Base-by-base conservation (phyloP, 2,888 invertebrate genomes). In the Agriopis leucophaearia region DNA sequence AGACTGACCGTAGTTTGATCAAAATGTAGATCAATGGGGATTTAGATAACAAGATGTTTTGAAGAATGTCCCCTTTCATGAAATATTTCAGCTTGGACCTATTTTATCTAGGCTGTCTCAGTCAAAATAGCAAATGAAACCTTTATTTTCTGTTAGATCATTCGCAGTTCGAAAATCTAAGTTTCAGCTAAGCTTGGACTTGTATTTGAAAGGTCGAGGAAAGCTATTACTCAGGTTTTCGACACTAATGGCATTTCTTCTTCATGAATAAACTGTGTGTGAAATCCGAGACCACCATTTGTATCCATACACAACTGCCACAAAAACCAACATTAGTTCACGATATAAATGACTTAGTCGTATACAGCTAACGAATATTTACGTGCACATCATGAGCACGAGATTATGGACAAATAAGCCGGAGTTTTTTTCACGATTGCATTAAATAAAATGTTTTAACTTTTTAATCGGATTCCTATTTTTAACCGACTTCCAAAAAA, bases 181-280 rank as follows among this genome's bases (percentile, higher is more conserved):
- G 18, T 62, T 54, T 36, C 40, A 16, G 6, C 0, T 44, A 36
- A n/a, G 27, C 56, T 10, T 27, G 45, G 10, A 44, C 16, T 16
- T 52, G 48, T 47, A 8, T 10, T 2, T 58, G 59, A 44, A 57
- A 55, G 56, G 52, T 50, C 45, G 42, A 52, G 35, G 36, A 52
- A 58, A 45, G 18, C 74, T 70, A 78, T 78, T 79, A 78, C 73
- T 75, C 75, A 74, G 74, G 70, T 73, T 68, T 70, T 68, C 71
- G 63, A 77, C 71, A 69, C 63, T 72, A 78, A 78, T 75, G 66
- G 38, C 64, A 71, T 78, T 77, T 78, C 72, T 73, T 74, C 66
- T 74, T 70, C 74, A 73, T 65, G 74, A 71, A 75, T 76, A 77
- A 78, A 73, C 71, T 18, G 44, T 52, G 51, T 45, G 50, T 61